phyloP scores from a whole-genome alignment of 92 coral and sea anemone genomes.

The Zoanthus gigantus region DNA sequence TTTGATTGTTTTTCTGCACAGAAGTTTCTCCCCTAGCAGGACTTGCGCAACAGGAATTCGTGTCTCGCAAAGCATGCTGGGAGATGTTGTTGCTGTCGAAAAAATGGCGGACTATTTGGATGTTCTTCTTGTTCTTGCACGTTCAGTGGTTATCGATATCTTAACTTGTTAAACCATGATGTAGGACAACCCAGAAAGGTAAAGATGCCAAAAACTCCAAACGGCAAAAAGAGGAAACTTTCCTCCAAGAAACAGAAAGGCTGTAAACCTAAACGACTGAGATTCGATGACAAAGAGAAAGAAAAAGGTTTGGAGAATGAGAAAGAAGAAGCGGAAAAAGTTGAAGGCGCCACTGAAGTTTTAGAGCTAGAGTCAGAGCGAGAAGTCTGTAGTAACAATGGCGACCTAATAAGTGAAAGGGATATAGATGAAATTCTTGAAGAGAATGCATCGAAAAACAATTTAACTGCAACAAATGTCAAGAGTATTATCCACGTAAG shows the following conservation, averaged over 20 bases:
- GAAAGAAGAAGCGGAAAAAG: slow-evolving; percentile 17
- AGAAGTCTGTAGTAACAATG: slow-evolving; percentile 21
- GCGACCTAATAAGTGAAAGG: slow-evolving; percentile 23
- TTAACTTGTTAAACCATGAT: not conserved
- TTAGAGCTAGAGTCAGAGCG: slow-evolving; percentile 47
- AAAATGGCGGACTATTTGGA: slow-evolving; percentile 79
- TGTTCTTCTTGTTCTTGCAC: not conserved
- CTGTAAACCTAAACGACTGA: slow-evolving; percentile 57
- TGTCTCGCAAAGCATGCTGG: slow-evolving; percentile 70
- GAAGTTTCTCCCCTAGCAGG: not conserved
- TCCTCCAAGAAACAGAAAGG: slow-evolving; percentile 57
- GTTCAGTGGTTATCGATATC: not conserved
- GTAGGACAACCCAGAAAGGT: not conserved
- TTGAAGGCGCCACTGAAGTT: not conserved
- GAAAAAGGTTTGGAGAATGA: slow-evolving; percentile 33
- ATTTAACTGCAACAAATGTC: slow-evolving; percentile 86
- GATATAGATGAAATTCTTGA: slow-evolving; percentile 85
- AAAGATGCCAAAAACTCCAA: slow-evolving; percentile 87
- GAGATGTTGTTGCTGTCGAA: slow-evolving; percentile 57
- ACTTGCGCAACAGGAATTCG: not conserved
- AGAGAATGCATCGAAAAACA: slow-evolving; percentile 86
- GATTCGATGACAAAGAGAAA: slow-evolving; percentile 54
- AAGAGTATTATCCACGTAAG: slow-evolving; percentile 94
- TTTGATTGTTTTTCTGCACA: no score
- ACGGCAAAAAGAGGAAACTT: slow-evolving; percentile 76